Base-by-base conservation (phyloP, 2,888 invertebrate genomes). In the Drosophila paracracens region DNA sequence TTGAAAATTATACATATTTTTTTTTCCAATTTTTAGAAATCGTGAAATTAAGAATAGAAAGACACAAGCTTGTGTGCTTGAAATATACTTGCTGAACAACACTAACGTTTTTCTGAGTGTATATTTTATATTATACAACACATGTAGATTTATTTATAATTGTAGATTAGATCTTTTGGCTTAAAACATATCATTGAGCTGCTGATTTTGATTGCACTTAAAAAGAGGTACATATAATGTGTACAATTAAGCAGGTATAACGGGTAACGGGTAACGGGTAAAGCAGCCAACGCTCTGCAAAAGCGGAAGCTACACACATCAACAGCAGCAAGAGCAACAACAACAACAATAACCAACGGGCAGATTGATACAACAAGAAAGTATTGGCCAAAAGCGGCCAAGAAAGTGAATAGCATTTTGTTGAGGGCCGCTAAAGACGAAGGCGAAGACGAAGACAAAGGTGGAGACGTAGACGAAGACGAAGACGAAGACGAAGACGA, bases 351-450 rank as follows among this genome's bases (percentile, higher is more conserved):
- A 50, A 31, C 21, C 57, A 60, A 46, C 46, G 25, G 4, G 46
- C 16, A 25, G 21, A 62, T 51, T 59, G 43, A 62, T 63, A 62
- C 53, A 51, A 70, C 61, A 58, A 53, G 27, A 54, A 68, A 43
- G 69, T 79, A 79, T 74, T 81, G 79, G 74, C 76, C 76, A 74
- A 81, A 80, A 77, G 65, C 71, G 63, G 56, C 57, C 65, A 81
- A 81, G 74, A 85, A 88, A 88, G 81, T 73, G 48, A 78, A 60
- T 64, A 73, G 48, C 70, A 58, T 70, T 70, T 65, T 53, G 68
- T 70, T 68, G 71, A 74, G 81, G 78, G 83, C 82, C 74, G 59
- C 61, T 38, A 43, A 67, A 57, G 56, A 63, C 35, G 18, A 43
- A 46, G 29, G 38, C 31, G 35, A 59, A 63, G 54, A 51, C 62